phyloP scores from a whole-genome alignment of 2,797 vertebrate species.

The Rhincodon typus region DNA sequence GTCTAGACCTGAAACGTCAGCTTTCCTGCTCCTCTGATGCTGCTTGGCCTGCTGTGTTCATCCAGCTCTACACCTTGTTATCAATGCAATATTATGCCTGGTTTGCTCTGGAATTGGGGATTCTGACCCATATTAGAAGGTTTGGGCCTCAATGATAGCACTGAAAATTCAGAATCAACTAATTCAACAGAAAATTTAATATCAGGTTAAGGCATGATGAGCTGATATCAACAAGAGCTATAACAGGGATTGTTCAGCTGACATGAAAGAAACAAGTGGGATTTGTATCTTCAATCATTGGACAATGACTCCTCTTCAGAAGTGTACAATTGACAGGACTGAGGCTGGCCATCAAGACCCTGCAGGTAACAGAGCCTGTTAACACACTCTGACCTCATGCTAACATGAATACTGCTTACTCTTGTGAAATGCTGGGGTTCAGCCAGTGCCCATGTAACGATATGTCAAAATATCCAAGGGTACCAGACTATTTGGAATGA shows the following conservation, averaged over 20 bases:
- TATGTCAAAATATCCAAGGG: no score
- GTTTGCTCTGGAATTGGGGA: no score
- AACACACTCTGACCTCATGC: neutral
- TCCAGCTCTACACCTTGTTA: no score
- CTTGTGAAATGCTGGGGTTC: neutral
- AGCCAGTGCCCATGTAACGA: neutral
- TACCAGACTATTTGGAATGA: no score
- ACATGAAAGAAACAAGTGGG: neutral
- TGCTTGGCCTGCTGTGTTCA: no score
- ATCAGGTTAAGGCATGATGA: neutral
- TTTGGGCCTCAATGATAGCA: neutral
- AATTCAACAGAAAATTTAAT: neutral
- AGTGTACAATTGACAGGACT: neutral
- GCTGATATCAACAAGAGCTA: neutral
- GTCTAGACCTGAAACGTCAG: no score
- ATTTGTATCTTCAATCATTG: neutral
- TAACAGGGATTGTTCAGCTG: neutral
- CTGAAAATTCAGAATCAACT: neutral
- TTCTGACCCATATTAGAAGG: no score
- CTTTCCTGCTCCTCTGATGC: no score
- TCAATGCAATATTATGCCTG: no score
- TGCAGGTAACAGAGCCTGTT: neutral
- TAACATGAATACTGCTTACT: neutral
- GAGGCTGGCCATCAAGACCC: neutral
- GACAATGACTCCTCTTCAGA: neutral